These are phyloP conservation scores for Acanthaster planci DNA, from an alignment of 35 echinoderm and acorn worm species.

Conservation along the genomic window DNA sequence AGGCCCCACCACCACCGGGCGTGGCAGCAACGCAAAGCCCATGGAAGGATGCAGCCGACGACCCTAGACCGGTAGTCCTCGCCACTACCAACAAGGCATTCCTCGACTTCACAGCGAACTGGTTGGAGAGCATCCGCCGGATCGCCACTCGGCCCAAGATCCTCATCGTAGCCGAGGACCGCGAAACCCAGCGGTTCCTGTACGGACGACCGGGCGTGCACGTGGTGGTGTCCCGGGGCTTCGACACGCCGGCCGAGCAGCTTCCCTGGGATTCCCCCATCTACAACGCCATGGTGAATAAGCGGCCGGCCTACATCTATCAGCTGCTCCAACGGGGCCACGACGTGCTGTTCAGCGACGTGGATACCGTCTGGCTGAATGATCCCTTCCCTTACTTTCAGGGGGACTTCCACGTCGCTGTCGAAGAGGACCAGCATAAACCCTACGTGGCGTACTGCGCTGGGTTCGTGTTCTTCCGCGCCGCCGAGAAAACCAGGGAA, in stretches of 20 bases:
- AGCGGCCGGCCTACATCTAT: slow-evolving; percentile 69
- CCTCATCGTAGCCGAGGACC: slow-evolving; percentile 65
- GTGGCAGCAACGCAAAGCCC: background rate
- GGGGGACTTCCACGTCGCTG: slow-evolving; percentile 74
- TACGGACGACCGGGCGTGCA: slow-evolving; percentile 45
- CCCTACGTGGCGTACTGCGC: slow-evolving; percentile 56
- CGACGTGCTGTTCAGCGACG: slow-evolving; percentile 78
- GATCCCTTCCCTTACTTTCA: slow-evolving; percentile 70
- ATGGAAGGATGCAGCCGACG: background rate
- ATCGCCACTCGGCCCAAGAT: slow-evolving; percentile 47
- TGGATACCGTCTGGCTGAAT: slow-evolving; percentile 74
- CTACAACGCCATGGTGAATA: slow-evolving; percentile 73
- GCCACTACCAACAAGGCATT: slow-evolving; percentile 73
- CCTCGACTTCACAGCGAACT: slow-evolving; percentile 74
- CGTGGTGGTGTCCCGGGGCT: slow-evolving; percentile 36
- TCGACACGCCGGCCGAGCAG: slow-evolving; percentile 11
- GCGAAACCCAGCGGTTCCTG: slow-evolving; percentile 44
- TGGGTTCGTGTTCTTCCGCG: slow-evolving; percentile 74
- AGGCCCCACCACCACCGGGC: background rate
- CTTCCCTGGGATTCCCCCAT: slow-evolving; percentile 47
- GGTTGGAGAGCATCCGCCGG: slow-evolving; percentile 67
- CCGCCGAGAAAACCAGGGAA: slow-evolving; percentile 32
- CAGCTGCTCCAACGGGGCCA: slow-evolving; percentile 42
- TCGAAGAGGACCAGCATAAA: slow-evolving; percentile 61
- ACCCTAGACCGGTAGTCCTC: slow-evolving; percentile 55